These are phyloP conservation scores for Dicerorhinus sumatrensis DNA, from an alignment of 2,113 vertebrate species.

Conservation along the genomic window DNA sequence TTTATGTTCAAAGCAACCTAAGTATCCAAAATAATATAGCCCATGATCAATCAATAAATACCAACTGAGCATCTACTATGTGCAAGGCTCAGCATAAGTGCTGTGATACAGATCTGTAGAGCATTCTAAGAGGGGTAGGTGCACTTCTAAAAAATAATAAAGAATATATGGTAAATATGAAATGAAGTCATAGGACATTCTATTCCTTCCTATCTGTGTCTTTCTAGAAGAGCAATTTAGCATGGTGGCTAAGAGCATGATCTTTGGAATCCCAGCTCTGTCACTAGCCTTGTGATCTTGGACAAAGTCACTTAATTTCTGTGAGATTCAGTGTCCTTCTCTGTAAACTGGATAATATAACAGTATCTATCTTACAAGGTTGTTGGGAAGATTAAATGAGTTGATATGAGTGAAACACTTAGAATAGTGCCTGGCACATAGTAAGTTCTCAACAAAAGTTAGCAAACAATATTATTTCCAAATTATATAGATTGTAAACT, in stretches of 20 bases:
- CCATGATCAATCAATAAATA: not conserved
- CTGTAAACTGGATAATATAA: not conserved
- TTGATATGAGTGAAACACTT: not conserved
- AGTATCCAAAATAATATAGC: not conserved
- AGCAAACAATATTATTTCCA: not conserved
- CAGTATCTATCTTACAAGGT: not conserved
- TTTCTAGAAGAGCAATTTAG: constrained; percentile 31
- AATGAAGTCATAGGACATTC: not conserved
- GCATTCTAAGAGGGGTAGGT: not conserved
- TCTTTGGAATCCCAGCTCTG: not conserved
- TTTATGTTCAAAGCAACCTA: not conserved
- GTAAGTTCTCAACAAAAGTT: not conserved
- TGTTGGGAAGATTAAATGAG: not conserved
- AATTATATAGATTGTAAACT: not conserved
- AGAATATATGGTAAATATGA: not conserved
- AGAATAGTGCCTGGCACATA: not conserved
- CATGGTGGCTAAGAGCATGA: not conserved
- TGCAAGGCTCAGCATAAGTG: not conserved
- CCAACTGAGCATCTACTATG: not conserved
- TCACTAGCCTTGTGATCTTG: not conserved
- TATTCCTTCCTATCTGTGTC: not conserved
- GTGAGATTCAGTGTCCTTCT: not conserved
- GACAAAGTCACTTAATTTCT: not conserved
- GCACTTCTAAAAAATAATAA: not conserved
- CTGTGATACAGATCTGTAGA: not conserved